Conservation (phyloP, 2,888 invertebrate species). For the Macrophya annulata region DNA sequence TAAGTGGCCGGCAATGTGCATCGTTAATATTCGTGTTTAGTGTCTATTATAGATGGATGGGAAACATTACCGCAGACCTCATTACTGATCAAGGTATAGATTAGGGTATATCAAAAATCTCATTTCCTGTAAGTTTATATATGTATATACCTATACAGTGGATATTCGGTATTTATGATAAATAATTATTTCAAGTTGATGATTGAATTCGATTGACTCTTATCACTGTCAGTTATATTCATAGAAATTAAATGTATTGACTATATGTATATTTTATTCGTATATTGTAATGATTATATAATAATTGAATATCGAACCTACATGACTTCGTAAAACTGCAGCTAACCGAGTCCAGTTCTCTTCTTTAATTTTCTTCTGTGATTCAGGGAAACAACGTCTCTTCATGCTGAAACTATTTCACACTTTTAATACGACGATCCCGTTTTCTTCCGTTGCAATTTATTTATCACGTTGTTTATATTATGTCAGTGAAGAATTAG, state of each 20-base stretch:
- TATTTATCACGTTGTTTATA: no score
- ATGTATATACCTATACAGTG: background rate
- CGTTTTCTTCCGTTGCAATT: no score
- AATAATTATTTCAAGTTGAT: no score
- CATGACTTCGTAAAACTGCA: background rate
- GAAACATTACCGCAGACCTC: background rate
- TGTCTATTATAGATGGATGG: constrained; percentile 18
- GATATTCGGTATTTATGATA: no score
- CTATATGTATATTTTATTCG: background rate
- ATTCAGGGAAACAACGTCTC: background rate
- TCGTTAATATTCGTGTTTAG: constrained; percentile 11
- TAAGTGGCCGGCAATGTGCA: background rate
- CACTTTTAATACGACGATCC: no score
- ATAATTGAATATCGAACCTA: background rate
- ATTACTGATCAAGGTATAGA: background rate
- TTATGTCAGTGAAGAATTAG: background rate
- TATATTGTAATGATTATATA: background rate
- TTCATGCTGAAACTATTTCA: background rate
- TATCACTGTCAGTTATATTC: no score
- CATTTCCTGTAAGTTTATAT: background rate
- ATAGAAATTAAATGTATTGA: background rate
- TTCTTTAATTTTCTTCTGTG: background rate
- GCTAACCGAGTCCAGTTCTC: background rate
- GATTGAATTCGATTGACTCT: no score
- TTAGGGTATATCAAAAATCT: background rate